Evolutionary conservation across 2,797 vertebrate species (phyloP).

Genomic region (Pipistrellus nathusii): DNA sequence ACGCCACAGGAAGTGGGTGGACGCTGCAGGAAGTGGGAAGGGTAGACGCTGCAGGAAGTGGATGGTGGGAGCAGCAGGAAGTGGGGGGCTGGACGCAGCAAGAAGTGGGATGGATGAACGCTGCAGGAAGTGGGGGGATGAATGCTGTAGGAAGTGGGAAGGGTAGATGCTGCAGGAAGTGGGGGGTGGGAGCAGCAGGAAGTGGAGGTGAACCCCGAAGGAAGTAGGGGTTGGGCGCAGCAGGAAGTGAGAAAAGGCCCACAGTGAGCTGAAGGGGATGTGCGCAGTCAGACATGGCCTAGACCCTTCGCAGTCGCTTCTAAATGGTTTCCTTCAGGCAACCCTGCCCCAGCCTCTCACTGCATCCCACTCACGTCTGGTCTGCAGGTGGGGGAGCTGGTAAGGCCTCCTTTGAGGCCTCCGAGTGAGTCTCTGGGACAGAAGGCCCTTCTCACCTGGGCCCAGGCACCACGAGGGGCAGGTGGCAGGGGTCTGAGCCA

Average conservation of each 20-base stretch:
- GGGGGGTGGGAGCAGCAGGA: too few species aligned
- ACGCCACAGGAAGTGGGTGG: too few species aligned
- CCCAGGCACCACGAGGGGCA: neutral
- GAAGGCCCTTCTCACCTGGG: neutral
- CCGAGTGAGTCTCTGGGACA: rapidly evolving
- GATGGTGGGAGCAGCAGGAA: too few species aligned
- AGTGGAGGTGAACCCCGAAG: too few species aligned
- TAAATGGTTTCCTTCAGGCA: neutral
- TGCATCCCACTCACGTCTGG: neutral
- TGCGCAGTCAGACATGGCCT: neutral
- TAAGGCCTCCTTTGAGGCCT: neutral
- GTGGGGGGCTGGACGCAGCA: too few species aligned
- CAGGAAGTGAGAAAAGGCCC: neutral
- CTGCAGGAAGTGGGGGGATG: neutral
- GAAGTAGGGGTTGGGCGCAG: too few species aligned
- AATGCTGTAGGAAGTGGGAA: too few species aligned
- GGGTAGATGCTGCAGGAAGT: too few species aligned
- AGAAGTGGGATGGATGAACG: too few species aligned
- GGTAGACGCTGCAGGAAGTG: too few species aligned
- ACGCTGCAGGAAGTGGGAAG: too few species aligned
- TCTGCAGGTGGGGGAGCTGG: neutral
- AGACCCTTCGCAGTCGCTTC: neutral
- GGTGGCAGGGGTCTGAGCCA: neutral
- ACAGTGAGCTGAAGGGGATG: neutral
- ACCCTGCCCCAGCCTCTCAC: too few species aligned